Conservation (phyloP, 2,797 vertebrate genomes). For the Scarus forsteni region DNA sequence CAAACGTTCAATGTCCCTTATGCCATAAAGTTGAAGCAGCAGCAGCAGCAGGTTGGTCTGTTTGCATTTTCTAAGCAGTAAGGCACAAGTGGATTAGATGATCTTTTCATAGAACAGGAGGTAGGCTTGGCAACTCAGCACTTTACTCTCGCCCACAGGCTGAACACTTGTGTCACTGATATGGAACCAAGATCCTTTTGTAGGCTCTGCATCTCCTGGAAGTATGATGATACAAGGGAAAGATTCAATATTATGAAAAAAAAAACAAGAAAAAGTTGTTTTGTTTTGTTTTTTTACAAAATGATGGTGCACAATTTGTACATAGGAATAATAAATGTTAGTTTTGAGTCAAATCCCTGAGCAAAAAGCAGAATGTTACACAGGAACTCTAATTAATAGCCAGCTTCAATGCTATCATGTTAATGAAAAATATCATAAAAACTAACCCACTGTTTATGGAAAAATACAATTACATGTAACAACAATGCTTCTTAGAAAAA, state of each 20-base stretch:
- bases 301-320: neutral
- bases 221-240: neutral
- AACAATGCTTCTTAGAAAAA: too few relatives aligned
- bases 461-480: neutral
- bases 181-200: constrained; percentile 94
- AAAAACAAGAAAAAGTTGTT: too few relatives aligned
- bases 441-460: neutral
- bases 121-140: constrained; percentile 94
- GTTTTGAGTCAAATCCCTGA: too few relatives aligned
- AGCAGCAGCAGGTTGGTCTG: constrained; percentile 42
- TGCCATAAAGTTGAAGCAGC: constrained; percentile 36
- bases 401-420: too few relatives aligned
- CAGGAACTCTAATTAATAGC: too few relatives aligned
- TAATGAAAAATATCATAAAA: neutral
- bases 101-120: constrained; percentile 97
- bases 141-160: constrained; percentile 87
- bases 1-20: constrained; percentile 5
- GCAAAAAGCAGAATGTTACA: too few relatives aligned
- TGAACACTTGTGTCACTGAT: constrained; percentile 93
- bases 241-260: too few relatives aligned
- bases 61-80: constrained; percentile 55
- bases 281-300: too few relatives aligned
- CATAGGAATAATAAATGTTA: neutral
- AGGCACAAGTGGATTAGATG: constrained; percentile 53
- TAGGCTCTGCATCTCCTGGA: constrained; percentile 73